A percentile compares a stretch with the other conserved stretches of the same genome.
Conservation (phyloP, 2,797 vertebrate species). For the Megaceryle alcyon region DNA sequence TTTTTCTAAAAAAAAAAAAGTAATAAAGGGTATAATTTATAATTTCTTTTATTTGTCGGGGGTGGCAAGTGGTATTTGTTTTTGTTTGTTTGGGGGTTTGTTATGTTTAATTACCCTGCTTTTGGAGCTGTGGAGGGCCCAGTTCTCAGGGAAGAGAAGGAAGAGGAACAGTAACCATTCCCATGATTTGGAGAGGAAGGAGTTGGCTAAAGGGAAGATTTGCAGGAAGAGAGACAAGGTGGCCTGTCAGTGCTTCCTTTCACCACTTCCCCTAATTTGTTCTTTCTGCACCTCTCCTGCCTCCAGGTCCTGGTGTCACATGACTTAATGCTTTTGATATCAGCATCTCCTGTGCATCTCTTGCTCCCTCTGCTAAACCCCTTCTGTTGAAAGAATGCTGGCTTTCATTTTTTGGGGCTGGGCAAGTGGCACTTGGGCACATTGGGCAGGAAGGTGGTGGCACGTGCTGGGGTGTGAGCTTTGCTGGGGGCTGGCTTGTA, state of each 20-base stretch:
- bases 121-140: neutral
- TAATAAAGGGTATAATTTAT: neutral
- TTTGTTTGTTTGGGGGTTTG: neutral
- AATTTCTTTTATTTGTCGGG: fast-evolving
- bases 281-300: neutral
- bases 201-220: neutral
- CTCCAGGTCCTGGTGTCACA: neutral
- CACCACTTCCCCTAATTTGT: neutral
- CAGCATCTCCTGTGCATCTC: neutral
- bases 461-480: fast-evolving
- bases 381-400: neutral
- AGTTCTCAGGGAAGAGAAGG: neutral
- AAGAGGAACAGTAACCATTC: neutral
- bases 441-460: neutral
- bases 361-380: neutral
- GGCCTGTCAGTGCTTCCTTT: neutral
- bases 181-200: neutral
- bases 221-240: neutral
- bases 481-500: neutral
- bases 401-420: fast-evolving
- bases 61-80: neutral
- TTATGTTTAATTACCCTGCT: neutral
- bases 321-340: neutral
- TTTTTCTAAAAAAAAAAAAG: neutral
- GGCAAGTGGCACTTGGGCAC: fast-evolving